These are phyloP conservation scores for Cyprinodon brontotheroides DNA, from an alignment of 2,113 vertebrate genomes.

Conservation along the genomic window DNA sequence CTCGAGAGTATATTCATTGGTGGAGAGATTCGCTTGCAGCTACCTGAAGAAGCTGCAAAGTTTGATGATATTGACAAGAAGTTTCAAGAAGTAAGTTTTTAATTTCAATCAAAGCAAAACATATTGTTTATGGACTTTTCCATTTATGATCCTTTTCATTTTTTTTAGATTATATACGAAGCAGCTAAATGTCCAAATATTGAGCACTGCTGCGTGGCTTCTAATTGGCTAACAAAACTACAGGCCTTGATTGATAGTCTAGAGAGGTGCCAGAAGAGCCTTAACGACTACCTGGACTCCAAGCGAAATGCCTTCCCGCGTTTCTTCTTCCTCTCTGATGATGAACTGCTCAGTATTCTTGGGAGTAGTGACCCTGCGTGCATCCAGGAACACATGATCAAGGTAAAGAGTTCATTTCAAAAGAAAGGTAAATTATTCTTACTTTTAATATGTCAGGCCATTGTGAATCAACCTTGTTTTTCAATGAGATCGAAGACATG, in stretches of 20 bases:
- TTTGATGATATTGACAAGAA: slow-evolving; percentile 88
- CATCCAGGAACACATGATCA: slow-evolving; percentile 98
- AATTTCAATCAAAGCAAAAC: not conserved
- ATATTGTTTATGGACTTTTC: not conserved
- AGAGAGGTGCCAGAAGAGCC: slow-evolving; percentile 94
- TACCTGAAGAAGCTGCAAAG: slow-evolving; percentile 92
- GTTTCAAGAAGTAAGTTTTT: slow-evolving; percentile 87
- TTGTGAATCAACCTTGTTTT: too few species aligned
- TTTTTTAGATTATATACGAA: slow-evolving; percentile 89
- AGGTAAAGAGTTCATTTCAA: slow-evolving; percentile 66
- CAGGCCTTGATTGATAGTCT: slow-evolving; percentile 85
- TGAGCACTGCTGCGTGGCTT: slow-evolving; percentile 86
- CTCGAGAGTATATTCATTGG: slow-evolving; percentile 94
- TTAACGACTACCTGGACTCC: slow-evolving; percentile 94
- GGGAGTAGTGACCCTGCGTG: slow-evolving; percentile 89
- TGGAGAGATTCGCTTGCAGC: slow-evolving; percentile 90
- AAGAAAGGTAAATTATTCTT: not conserved
- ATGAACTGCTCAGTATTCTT: slow-evolving; percentile 95
- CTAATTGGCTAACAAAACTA: slow-evolving; percentile 86
- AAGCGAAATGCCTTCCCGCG: slow-evolving; percentile 94
- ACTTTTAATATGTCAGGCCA: not conserved
- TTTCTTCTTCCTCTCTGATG: slow-evolving; percentile 98
- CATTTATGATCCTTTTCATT: not conserved
- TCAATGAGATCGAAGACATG: not conserved
- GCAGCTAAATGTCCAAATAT: slow-evolving; percentile 84